phyloP scores from a whole-genome alignment of 2,888 invertebrate species.

The Papilio elwesi region DNA sequence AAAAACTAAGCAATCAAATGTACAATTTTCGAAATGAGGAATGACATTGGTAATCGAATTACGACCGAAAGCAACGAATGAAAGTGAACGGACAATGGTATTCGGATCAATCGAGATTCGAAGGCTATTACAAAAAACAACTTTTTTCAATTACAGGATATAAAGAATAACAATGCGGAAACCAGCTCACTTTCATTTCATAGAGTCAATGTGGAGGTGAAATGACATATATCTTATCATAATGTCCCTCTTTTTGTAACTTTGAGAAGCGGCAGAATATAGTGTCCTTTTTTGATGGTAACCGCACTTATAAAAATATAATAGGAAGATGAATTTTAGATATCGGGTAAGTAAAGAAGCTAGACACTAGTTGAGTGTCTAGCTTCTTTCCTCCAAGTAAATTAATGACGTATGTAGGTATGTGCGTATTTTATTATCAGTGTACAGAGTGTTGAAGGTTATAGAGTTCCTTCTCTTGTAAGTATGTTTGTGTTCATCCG shows the following conservation, averaged over 20 bases:
- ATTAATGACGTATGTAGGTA: too few species aligned
- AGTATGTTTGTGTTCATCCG: too few species aligned
- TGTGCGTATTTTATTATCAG: too few species aligned
- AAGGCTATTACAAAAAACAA: conserved; percentile 31
- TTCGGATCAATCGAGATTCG: conserved; percentile 29
- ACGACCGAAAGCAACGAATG: conserved; percentile 21
- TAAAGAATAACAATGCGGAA: not conserved
- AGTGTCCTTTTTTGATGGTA: not conserved
- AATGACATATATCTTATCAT: too few species aligned
- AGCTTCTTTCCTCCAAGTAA: too few species aligned
- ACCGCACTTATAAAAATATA: not conserved
- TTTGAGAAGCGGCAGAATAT: not conserved
- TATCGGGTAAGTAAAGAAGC: not conserved
- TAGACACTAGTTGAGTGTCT: not conserved
- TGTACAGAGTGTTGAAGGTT: too few species aligned
- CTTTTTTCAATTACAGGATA: not conserved
- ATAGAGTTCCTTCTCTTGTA: too few species aligned
- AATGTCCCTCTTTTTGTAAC: not conserved
- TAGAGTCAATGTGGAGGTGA: not conserved
- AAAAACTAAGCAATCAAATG: conserved; percentile 5
- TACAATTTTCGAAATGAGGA: conserved; percentile 15
- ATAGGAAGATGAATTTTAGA: not conserved
- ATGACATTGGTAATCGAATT: conserved; percentile 25
- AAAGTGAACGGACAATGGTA: conserved; percentile 21
- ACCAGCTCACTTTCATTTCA: not conserved